phyloP scores from a whole-genome alignment of 2,888 invertebrate species.

The Acronicta alni region DNA sequence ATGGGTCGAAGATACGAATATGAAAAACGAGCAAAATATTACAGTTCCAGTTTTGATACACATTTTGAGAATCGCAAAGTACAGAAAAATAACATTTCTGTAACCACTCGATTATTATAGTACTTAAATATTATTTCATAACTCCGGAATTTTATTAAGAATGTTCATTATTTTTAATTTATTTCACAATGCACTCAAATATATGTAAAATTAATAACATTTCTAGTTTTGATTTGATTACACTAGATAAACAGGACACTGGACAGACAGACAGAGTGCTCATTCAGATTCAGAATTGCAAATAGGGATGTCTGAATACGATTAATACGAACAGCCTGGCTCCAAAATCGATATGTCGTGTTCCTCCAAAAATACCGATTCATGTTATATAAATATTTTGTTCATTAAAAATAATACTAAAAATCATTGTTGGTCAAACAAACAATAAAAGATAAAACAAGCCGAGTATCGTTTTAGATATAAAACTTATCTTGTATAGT shows the following conservation, averaged over 20 bases:
- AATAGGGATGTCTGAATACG: no score
- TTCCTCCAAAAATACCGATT: no score
- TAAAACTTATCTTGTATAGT: no score
- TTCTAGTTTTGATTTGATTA: constrained; percentile 30
- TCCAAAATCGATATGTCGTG: no score
- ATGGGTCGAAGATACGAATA: constrained; percentile 73
- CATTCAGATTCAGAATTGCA: no score
- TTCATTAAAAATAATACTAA: no score
- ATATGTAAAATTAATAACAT: constrained; percentile 38
- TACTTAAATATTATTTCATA: constrained; percentile 16
- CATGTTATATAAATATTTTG: no score
- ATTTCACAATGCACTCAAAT: constrained; percentile 16
- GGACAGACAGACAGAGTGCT: constrained; percentile 9
- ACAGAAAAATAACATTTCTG: constrained; percentile 53
- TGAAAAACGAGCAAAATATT: constrained; percentile 68
- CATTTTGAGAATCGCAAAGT: constrained; percentile 71
- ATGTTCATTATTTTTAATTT: constrained; percentile 6
- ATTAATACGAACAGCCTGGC: no score
- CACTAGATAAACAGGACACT: constrained; percentile 13
- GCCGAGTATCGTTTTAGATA: no score
- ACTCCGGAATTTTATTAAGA: constrained; percentile 15
- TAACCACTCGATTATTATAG: constrained; percentile 13
- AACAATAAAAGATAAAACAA: no score
- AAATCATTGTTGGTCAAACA: no score
- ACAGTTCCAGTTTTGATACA: constrained; percentile 68